Conservation (phyloP, 2,113 vertebrate genomes). For the Varanus salvator region DNA sequence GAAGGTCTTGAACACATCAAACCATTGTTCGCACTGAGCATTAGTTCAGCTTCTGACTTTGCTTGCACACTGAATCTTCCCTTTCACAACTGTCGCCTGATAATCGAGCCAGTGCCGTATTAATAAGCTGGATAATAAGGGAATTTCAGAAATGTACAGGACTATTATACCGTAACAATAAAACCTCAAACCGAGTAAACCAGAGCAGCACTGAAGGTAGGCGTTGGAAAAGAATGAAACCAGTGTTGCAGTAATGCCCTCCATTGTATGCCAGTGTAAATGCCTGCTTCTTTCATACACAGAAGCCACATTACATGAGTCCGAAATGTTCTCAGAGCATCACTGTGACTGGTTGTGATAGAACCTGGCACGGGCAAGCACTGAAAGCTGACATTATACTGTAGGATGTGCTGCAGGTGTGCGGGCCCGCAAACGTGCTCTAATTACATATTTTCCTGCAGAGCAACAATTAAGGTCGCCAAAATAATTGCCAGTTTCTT, state of each 20-base stretch:
- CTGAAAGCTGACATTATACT: conserved; percentile 96
- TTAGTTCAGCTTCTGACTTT: conserved; percentile 85
- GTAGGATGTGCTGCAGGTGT: conserved; percentile 97
- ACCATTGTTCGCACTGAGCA: conserved; percentile 83
- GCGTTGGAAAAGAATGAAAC: conserved; percentile 94
- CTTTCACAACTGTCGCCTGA: conserved; percentile 86
- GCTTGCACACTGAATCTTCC: conserved; percentile 84
- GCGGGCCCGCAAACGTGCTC: conserved; percentile 89
- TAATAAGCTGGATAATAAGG: conserved; percentile 99
- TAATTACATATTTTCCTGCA: conserved; percentile 98
- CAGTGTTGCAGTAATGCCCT: conserved; percentile 96
- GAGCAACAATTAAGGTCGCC: conserved; percentile 97
- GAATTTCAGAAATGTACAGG: conserved; percentile 98
- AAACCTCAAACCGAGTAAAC: conserved; percentile 94
- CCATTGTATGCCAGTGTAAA: conserved; percentile 97
- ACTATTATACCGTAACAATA: conserved; percentile 98
- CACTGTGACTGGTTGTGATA: conserved; percentile 93
- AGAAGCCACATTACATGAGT: conserved; percentile 94
- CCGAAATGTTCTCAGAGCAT: conserved; percentile 96
- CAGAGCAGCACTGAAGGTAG: conserved; percentile 92
- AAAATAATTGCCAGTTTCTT: conserved; percentile 96
- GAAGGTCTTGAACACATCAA: conserved; percentile 67
- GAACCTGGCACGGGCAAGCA: conserved; percentile 90
- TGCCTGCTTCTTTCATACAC: conserved; percentile 95
- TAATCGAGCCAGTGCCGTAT: conserved; percentile 95